Conservation (phyloP, 2,888 invertebrate genomes). For the Smittia aterrima region DNA sequence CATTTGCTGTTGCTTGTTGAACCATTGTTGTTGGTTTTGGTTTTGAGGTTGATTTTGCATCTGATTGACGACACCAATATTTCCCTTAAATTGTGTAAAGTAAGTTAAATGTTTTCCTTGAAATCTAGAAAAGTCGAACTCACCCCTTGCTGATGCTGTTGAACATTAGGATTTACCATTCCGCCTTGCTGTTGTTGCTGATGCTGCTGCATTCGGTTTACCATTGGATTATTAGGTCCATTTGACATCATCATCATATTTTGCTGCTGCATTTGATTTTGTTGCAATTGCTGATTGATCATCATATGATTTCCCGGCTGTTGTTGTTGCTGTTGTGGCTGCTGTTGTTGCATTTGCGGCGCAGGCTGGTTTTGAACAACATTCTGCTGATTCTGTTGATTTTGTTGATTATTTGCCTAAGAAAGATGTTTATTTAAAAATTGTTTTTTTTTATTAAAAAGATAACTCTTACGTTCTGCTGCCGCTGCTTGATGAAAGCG, state of each 20-base stretch:
- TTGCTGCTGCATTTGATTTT: constrained; percentile 53
- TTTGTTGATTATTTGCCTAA: constrained; percentile 20
- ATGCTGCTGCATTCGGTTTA: constrained; percentile 49
- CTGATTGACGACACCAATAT: background rate
- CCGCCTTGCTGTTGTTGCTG: constrained; percentile 47
- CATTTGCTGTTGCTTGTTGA: constrained; percentile 54
- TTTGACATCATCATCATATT: constrained; percentile 45
- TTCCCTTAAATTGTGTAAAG: background rate
- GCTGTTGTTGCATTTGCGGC: constrained; percentile 45
- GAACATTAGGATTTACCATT: constrained; percentile 53
- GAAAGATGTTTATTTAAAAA: background rate
- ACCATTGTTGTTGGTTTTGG: constrained; percentile 53
- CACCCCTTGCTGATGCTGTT: constrained; percentile 50
- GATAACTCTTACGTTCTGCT: constrained; percentile 54
- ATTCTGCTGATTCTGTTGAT: constrained; percentile 44
- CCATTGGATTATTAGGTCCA: constrained; percentile 43
- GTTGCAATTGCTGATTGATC: constrained; percentile 49
- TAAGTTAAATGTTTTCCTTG: background rate
- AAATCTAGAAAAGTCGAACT: constrained; percentile 40
- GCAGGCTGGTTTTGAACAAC: constrained; percentile 47
- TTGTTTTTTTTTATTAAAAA: background rate
- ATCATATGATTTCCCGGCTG: constrained; percentile 47
- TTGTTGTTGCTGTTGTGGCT: constrained; percentile 47
- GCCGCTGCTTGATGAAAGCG: constrained; percentile 86
- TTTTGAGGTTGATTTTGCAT: constrained; percentile 44